phyloP scores from a whole-genome alignment of 2,888 invertebrate species.

The Machimus rusticus region DNA sequence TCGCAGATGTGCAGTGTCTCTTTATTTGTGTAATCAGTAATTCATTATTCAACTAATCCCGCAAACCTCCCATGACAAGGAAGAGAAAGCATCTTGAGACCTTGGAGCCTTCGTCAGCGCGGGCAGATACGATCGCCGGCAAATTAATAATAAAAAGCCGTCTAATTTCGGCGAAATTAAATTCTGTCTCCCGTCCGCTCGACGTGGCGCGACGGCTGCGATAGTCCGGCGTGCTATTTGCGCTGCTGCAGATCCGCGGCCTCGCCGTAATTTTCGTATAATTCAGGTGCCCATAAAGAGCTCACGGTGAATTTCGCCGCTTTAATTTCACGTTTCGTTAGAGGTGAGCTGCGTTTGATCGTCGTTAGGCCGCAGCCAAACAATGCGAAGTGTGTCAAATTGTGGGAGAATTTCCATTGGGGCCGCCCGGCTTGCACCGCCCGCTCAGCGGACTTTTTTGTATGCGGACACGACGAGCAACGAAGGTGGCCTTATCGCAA shows the following conservation, averaged over 20 bases:
- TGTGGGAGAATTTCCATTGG: neutral
- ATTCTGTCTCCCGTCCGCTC: neutral
- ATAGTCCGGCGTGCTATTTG: neutral
- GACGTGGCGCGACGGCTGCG: neutral
- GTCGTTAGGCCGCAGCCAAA: slow-evolving; percentile 2
- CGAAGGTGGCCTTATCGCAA: neutral
- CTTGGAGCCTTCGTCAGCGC: neutral
- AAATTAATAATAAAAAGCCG: neutral
- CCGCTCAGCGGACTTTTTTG: neutral
- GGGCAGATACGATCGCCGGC: neutral
- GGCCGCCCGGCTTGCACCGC: neutral
- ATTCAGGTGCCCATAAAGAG: slow-evolving; percentile 15
- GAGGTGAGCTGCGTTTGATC: slow-evolving; percentile 33
- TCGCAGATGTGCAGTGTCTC: too few species aligned
- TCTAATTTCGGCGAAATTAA: slow-evolving; percentile 18
- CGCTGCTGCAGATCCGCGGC: neutral
- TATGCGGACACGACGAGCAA: neutral
- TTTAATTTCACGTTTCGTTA: slow-evolving; percentile 43
- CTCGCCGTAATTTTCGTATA: neutral
- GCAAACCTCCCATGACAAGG: neutral
- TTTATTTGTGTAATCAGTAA: too few species aligned
- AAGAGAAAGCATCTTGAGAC: neutral
- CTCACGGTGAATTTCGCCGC: neutral
- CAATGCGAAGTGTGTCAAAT: slow-evolving; percentile 28
- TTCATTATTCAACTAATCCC: too few species aligned